These are phyloP conservation scores for Diplolepis rosae DNA, from an alignment of 2,888 invertebrate species.

Conservation along the genomic window DNA sequence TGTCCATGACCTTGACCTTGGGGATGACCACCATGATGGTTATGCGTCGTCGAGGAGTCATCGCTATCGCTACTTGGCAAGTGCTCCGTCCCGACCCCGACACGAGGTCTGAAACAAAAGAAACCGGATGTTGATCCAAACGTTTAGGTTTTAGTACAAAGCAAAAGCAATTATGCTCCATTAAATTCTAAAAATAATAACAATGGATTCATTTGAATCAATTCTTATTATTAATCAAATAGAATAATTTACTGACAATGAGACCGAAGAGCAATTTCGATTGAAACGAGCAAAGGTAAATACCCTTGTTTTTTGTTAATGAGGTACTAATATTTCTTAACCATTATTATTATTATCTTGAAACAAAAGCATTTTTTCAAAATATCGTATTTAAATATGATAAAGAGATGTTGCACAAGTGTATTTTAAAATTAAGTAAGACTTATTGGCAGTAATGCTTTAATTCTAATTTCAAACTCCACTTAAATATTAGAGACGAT, in stretches of 20 bases:
- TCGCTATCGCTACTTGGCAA: conserved; percentile 69
- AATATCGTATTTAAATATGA: no score
- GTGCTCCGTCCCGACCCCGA: conserved; percentile 66
- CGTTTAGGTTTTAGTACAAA: background rate
- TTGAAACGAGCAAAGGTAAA: no score
- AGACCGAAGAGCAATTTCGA: no score
- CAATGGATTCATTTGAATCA: no score
- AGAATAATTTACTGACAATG: no score
- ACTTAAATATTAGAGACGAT: background rate
- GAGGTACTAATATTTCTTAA: no score
- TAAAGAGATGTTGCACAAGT: background rate
- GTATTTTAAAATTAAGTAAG: background rate
- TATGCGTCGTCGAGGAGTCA: conserved; percentile 62
- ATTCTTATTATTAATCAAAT: no score
- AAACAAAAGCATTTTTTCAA: no score
- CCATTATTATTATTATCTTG: no score
- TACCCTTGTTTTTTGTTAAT: no score
- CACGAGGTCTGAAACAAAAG: conserved; percentile 65
- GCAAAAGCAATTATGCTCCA: no score
- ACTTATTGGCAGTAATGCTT: background rate
- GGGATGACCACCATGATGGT: conserved; percentile 48
- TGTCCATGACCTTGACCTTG: conserved; percentile 58
- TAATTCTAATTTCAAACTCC: background rate
- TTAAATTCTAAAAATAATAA: no score
- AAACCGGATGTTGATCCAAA: conserved; percentile 25